A percentile compares a stretch with the other conserved stretches of the same genome.
Conservation (phyloP, 1,140 invertebrate genomes). For the Ylistrum balloti region DNA sequence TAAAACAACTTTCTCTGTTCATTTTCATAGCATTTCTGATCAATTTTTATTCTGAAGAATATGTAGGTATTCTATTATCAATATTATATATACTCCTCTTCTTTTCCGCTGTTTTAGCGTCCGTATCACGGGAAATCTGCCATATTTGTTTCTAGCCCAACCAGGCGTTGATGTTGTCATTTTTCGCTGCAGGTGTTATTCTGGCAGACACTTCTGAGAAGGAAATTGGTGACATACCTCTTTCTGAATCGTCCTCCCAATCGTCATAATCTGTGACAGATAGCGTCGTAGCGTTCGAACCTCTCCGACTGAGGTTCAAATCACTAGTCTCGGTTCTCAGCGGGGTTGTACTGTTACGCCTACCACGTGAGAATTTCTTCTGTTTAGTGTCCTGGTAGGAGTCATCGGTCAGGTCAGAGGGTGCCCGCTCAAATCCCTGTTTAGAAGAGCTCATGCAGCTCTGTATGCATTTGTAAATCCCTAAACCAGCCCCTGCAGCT, state of each 20-base stretch:
- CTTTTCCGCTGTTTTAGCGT: no score
- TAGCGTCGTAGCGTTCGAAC: background rate
- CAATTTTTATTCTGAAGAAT: no score
- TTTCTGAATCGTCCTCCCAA: background rate
- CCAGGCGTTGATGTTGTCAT: background rate
- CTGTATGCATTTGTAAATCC: constrained; percentile 48
- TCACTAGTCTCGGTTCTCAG: constrained; percentile 36
- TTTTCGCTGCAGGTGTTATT: background rate
- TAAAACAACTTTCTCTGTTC: no score
- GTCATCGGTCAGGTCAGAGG: background rate
- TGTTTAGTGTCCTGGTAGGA: background rate
- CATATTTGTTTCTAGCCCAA: background rate
- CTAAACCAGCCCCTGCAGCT: constrained; percentile 43
- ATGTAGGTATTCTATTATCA: no score
- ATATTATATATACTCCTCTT: no score
- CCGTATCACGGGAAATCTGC: no score
- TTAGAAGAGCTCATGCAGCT: background rate
- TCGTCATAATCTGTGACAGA: constrained; percentile 29
- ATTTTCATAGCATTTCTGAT: no score
- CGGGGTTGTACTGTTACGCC: background rate
- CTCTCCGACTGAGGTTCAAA: background rate
- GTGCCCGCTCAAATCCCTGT: constrained; percentile 21
- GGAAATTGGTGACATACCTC: background rate
- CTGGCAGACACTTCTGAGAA: background rate
- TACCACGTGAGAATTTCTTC: background rate